Conservation (phyloP, 2,797 vertebrate genomes). For the Chromobotia macracanthus region DNA sequence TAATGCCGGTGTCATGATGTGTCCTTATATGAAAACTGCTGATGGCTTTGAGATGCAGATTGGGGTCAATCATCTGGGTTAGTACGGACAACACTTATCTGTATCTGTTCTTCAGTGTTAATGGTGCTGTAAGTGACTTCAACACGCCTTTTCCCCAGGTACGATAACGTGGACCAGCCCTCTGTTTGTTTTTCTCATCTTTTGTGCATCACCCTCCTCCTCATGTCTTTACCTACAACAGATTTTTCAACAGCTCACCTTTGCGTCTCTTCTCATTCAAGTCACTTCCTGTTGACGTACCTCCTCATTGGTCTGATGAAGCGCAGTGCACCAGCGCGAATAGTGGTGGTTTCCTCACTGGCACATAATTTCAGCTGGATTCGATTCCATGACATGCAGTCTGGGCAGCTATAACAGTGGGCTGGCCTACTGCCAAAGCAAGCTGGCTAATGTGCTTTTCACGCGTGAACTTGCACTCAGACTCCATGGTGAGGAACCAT, state of each 20-base stretch:
- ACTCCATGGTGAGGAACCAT: conserved; percentile 80
- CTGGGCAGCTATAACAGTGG: conserved; percentile 87
- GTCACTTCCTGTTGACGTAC: conserved; percentile 91
- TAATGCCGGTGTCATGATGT: conserved; percentile 96
- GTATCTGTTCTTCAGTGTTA: background rate
- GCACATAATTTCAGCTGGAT: conserved; percentile 89
- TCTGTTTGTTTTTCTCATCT: background rate
- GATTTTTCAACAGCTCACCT: background rate
- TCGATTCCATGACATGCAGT: conserved; percentile 90
- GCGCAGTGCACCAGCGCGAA: conserved; percentile 85
- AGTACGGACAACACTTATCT: conserved; percentile 15
- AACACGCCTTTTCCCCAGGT: too few species aligned
- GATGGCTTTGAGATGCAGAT: conserved; percentile 98
- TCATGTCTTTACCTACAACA: background rate
- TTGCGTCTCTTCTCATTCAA: conserved; percentile 65
- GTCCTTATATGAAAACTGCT: conserved; percentile 88
- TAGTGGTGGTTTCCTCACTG: conserved; percentile 89
- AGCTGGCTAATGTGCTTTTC: conserved; percentile 92
- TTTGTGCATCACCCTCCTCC: background rate
- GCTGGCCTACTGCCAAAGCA: conserved; percentile 94
- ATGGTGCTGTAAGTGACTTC: too few species aligned
- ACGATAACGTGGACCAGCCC: too few species aligned
- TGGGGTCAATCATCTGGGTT: conserved; percentile 94
- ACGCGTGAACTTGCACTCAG: conserved; percentile 83
- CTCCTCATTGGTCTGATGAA: conserved; percentile 87